Conservation (phyloP, 2,113 vertebrate species). For the Chrysochloris asiatica region DNA sequence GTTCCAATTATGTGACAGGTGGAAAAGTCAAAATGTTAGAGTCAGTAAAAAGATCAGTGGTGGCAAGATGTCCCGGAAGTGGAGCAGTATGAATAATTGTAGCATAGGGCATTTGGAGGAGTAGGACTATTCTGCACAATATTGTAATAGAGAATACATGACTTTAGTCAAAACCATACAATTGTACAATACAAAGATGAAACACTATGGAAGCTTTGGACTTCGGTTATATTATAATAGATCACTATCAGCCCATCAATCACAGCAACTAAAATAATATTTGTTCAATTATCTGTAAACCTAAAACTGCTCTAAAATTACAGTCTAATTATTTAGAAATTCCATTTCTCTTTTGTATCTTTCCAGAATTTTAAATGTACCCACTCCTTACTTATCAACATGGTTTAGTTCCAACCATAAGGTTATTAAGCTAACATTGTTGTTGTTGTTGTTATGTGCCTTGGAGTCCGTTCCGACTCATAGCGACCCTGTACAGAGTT, state of each 20-base stretch:
- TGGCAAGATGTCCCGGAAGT: neutral
- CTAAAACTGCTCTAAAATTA: neutral
- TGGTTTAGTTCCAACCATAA: no score
- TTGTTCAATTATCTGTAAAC: neutral
- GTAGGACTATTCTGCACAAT: neutral
- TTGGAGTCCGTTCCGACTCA: no score
- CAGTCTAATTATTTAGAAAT: no score
- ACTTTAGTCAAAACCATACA: neutral
- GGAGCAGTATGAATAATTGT: neutral
- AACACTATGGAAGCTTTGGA: neutral
- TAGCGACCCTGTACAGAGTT: no score
- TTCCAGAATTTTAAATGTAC: neutral
- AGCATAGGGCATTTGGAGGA: neutral
- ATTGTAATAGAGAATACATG: neutral
- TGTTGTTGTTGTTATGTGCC: no score
- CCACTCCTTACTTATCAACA: no score
- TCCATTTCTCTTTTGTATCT: neutral
- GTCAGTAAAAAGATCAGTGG: no score
- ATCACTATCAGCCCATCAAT: neutral
- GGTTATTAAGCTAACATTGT: no score
- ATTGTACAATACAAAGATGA: neutral
- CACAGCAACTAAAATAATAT: neutral
- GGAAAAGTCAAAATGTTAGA: neutral
- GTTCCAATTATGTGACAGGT: neutral
- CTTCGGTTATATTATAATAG: no score